A percentile compares a stretch with the other conserved stretches of the same genome.
Evolutionary conservation across 2,113 vertebrate species (phyloP).

Genomic region (Centropus bengalensis): DNA sequence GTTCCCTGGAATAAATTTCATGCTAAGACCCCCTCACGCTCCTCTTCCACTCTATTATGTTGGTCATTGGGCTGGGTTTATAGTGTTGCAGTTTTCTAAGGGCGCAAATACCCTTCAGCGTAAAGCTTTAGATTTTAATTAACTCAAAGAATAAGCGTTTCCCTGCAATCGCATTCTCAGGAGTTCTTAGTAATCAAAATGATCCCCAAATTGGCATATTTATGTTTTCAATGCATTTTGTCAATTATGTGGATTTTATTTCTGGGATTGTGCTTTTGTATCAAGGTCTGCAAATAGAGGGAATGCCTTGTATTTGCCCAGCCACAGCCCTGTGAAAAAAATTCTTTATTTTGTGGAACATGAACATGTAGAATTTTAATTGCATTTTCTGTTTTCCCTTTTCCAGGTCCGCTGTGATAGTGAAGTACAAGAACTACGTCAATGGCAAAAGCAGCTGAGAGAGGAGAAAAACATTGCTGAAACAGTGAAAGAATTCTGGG

Average conservation of each 20-base stretch:
- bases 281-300: not conserved
- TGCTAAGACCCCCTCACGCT: conserved; percentile 54
- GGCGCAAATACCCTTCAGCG: conserved; percentile 47
- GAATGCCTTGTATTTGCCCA: not conserved
- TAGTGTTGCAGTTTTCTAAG: conserved; percentile 58
- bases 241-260: not conserved
- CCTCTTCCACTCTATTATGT: conserved; percentile 50
- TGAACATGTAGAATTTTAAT: not conserved
- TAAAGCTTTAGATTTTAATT: conserved; percentile 62
- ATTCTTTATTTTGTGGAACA: not conserved
- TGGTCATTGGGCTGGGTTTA: conserved; percentile 42
- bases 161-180: not conserved
- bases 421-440: conserved; percentile 89
- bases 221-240: conserved; percentile 4
- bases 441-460: conserved; percentile 89
- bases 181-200: conserved; percentile 25
- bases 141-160: conserved; percentile 12
- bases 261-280: not conserved
- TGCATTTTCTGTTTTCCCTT: not conserved
- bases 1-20: conserved; percentile 55
- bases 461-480: conserved; percentile 80
- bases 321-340: not conserved
- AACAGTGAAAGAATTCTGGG: conserved; percentile 85
- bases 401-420: conserved; percentile 81
- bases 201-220: conserved; percentile 41